Evolutionary conservation across 2,888 invertebrate genomes (phyloP).

Genomic region (Orthonevra nobilis): DNA sequence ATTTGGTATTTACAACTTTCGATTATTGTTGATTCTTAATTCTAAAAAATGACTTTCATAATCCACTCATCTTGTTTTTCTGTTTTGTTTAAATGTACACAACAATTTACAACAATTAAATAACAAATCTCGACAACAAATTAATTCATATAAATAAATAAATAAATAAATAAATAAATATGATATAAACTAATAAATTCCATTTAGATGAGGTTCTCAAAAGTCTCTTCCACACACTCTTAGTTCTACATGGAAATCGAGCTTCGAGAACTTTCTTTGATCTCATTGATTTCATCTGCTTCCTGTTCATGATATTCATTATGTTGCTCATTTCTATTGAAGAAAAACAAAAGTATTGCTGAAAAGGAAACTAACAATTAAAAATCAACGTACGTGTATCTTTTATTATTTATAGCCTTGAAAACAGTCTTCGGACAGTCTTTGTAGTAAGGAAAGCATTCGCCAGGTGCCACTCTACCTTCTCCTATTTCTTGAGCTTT

Average conservation of each 20-base stretch:
- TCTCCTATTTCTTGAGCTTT: constrained; percentile 89
- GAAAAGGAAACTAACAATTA: neutral
- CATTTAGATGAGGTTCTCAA: too few species aligned
- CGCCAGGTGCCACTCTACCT: constrained; percentile 84
- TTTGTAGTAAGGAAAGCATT: constrained; percentile 92
- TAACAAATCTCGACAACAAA: constrained; percentile 59
- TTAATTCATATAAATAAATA: constrained; percentile 61
- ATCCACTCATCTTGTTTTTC: constrained; percentile 77
- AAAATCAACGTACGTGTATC: constrained; percentile 74
- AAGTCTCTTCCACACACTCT: too few species aligned
- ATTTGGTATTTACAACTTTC: constrained; percentile 46
- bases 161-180: constrained; percentile 44
- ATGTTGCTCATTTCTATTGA: constrained; percentile 61
- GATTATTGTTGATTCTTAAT: constrained; percentile 20
- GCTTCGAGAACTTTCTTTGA: constrained; percentile 29
- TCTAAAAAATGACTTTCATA: constrained; percentile 76
- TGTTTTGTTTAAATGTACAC: constrained; percentile 70
- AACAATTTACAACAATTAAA: constrained; percentile 56
- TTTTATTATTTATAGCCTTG: constrained; percentile 75
- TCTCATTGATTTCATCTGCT: constrained; percentile 72
- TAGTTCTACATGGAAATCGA: neutral
- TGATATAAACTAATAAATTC: too few species aligned
- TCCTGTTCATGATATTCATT: constrained; percentile 77
- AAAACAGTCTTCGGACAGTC: constrained; percentile 91
- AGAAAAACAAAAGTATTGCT: neutral